Percentiles rank a stretch among this genome's conserved stretches.
Conservation (phyloP, 1,140 invertebrate genomes). For the Phortica variegata region DNA sequence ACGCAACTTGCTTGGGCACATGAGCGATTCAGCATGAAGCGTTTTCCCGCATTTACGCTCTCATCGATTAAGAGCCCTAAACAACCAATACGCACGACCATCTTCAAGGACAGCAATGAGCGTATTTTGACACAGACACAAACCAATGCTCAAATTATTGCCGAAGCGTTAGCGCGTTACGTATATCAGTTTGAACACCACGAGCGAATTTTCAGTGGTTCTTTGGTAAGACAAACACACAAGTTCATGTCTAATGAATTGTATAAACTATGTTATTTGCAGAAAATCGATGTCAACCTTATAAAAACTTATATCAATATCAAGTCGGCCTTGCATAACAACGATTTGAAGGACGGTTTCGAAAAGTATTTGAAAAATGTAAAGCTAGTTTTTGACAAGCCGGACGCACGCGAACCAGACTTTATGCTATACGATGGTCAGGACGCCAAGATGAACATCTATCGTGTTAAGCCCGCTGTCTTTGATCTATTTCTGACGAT, state of each 20-base stretch:
- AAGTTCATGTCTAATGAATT: background rate
- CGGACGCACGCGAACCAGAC: conserved; percentile 88
- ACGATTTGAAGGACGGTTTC: conserved; percentile 68
- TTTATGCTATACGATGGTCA: conserved; percentile 88
- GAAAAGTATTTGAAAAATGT: conserved; percentile 75
- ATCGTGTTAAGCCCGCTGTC: conserved; percentile 94
- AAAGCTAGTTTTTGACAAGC: conserved; percentile 67
- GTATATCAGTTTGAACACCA: conserved; percentile 73
- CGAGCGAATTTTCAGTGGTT: conserved; percentile 38
- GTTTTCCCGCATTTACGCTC: conserved; percentile 87
- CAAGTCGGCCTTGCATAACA: conserved; percentile 47
- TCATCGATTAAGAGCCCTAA: conserved; percentile 73
- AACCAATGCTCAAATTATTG: conserved; percentile 73
- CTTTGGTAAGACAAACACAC: conserved; percentile 28
- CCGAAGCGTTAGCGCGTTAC: conserved; percentile 79
- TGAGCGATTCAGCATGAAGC: conserved; percentile 89
- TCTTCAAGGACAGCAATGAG: conserved; percentile 60
- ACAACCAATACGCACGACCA: conserved; percentile 63
- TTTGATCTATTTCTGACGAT: conserved; percentile 94
- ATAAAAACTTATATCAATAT: conserved; percentile 40
- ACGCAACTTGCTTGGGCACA: conserved; percentile 95
- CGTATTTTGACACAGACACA: conserved; percentile 27
- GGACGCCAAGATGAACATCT: conserved; percentile 78
- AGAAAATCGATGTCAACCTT: conserved; percentile 43
- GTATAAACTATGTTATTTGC: conserved; percentile 3